These are phyloP conservation scores for Hydra vulgaris DNA, from an alignment of 30 jellyfish, hydroid and myxozoan species.

Conservation along the genomic window DNA sequence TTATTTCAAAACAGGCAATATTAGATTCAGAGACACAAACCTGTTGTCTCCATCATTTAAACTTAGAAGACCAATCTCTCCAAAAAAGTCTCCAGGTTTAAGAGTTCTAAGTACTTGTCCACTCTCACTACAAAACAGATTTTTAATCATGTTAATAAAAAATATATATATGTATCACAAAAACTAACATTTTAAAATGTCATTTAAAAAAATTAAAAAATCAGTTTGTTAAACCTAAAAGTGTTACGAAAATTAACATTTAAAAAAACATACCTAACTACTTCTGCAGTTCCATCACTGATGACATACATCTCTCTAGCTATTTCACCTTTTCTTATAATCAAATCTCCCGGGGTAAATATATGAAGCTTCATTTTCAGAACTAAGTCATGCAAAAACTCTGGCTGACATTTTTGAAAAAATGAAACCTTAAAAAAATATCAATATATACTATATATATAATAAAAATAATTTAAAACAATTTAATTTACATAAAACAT, in stretches of 20 bases:
- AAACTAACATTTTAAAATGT: too few relatives aligned
- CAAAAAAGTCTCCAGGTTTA: conserved; percentile 86
- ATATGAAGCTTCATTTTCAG: conserved; percentile 80
- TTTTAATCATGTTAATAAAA: too few relatives aligned
- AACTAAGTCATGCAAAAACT: conserved; percentile 80
- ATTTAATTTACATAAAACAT: background rate
- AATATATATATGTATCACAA: too few relatives aligned
- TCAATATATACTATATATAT: background rate
- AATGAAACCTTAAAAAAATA: conserved; percentile 60
- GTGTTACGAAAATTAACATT: too few relatives aligned
- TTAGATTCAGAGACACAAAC: conserved; percentile 16
- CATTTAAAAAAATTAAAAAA: too few relatives aligned
- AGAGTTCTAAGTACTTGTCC: conserved; percentile 63
- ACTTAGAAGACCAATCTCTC: conserved; percentile 83
- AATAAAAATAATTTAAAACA: background rate
- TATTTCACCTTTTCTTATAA: conserved; percentile 75
- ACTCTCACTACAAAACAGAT: conserved; percentile 43
- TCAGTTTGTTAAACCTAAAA: too few relatives aligned
- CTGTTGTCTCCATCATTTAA: conserved; percentile 81
- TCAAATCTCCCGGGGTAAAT: conserved; percentile 87
- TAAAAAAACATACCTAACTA: conserved; percentile 72
- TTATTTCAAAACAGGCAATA: background rate
- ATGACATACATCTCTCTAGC: conserved; percentile 94
- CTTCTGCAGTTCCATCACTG: conserved; percentile 85
- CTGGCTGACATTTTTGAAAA: conserved; percentile 89